Base-by-base conservation (phyloP, 1,140 invertebrate species). In the Cotesia chilonis region DNA sequence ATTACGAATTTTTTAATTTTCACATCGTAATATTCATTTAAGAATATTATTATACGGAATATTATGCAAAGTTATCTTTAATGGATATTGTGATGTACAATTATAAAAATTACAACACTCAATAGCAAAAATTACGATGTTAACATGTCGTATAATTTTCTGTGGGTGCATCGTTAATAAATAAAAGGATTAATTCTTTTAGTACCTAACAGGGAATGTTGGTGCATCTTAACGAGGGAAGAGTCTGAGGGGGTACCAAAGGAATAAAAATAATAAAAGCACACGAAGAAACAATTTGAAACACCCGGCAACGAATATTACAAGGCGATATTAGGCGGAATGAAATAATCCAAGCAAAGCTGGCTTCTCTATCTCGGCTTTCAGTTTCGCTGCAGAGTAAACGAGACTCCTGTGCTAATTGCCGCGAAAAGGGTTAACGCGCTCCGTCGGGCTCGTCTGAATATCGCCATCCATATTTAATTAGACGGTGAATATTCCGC, bases 391-490 rank as follows among this genome's bases (percentile, higher is more conserved):
- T 83, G 84, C 82, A 81, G 78, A 83, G 81, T 82, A 82, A 84
- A 83, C 79, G 81, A 82, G 80, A 81, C 81, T 77, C 76, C 76
- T 77, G 80, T 82, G 80, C 82, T 84, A 85, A 85, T 84, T 84
- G 80, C 82, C 79, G 79, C 79, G 81, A 82, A 83, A 84, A 85
- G 81, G 82, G 83, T 84, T 84, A 82, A 80, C 80, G 77, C 78
- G 80, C 77, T 60, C 54, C 73, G 54, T 64, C 59, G 68, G 72
- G 51, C 73, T 20, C 75, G 55, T 37, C 66, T 70, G 78, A 76
- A 83, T 84, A 84, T 84, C 81, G 79, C 83, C 79, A 83, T 84
- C 82, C 81, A 83, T 84, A 84, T 84, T 84, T 83, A 84, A 84
- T 84, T 82, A 84, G 82, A 71, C 75, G 66, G 72, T 63, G 52